These are phyloP conservation scores for Scalopus aquaticus DNA, from an alignment of 2,113 vertebrate genomes.

Conservation along the genomic window DNA sequence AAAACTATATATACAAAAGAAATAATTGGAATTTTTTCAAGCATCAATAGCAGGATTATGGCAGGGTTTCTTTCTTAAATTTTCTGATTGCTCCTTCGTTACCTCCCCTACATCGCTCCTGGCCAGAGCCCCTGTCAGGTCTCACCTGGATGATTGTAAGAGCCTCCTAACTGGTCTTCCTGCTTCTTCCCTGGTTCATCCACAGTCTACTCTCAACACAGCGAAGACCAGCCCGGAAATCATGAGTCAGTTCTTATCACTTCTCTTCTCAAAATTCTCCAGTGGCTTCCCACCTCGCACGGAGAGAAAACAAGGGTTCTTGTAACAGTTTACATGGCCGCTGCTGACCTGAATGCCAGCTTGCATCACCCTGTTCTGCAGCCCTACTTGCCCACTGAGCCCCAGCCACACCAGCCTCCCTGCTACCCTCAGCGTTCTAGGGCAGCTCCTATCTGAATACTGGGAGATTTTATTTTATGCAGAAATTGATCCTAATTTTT, in stretches of 20 bases:
- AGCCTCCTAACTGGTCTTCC: not conserved
- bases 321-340: not conserved
- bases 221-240: not conserved
- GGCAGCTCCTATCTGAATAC: not conserved
- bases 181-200: not conserved
- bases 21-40: not conserved
- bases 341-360: not conserved
- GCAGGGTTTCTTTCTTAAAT: not conserved
- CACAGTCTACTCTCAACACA: not conserved
- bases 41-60: not conserved
- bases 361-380: not conserved
- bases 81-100: not conserved
- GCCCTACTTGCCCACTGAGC: not conserved
- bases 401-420: not conserved
- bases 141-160: not conserved
- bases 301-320: not conserved
- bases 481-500: not conserved
- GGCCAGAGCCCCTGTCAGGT: not conserved
- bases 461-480: not conserved
- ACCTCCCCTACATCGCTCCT: not conserved
- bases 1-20: constrained; percentile 10
- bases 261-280: constrained; percentile 2
- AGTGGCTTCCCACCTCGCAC: not conserved
- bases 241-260: not conserved
- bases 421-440: not conserved